Conservation (phyloP, 2,888 invertebrate genomes). For the Linnaemya vulpina region DNA sequence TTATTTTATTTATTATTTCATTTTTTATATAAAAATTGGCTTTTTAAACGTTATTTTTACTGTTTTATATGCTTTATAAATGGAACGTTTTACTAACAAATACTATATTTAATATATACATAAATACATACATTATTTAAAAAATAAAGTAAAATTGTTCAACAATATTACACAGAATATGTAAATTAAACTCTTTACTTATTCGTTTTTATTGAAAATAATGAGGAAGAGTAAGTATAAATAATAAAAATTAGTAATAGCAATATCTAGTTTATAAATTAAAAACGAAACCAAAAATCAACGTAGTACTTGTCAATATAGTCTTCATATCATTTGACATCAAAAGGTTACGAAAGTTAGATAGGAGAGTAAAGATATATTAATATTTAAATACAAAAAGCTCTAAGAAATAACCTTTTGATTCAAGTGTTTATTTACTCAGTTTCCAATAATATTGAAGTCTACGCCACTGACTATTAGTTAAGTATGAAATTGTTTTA, state of each 20-base stretch:
- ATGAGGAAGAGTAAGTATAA: background rate
- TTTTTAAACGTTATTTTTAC: conserved; percentile 44
- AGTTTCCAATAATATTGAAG: too few species aligned
- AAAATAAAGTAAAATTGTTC: conserved; percentile 63
- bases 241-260: background rate
- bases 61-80: conserved; percentile 10
- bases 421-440: too few species aligned
- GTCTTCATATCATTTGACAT: too few species aligned
- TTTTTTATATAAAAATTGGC: conserved; percentile 29
- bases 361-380: too few species aligned
- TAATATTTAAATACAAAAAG: too few species aligned
- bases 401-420: too few species aligned
- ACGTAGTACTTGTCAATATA: too few species aligned
- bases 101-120: conserved; percentile 15
- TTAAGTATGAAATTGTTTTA: too few species aligned
- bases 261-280: too few species aligned
- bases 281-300: too few species aligned
- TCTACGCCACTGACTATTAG: too few species aligned
- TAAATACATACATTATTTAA: conserved; percentile 43
- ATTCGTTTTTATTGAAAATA: background rate
- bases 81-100: conserved; percentile 42
- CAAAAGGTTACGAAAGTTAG: too few species aligned
- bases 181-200: conserved; percentile 25
- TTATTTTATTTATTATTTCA: conserved; percentile 44
- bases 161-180: conserved; percentile 48